Percentiles rank a stretch among this genome's conserved stretches.
phyloP scores from a whole-genome alignment of 1,140 invertebrate genomes.

The Drosophila saltans region DNA sequence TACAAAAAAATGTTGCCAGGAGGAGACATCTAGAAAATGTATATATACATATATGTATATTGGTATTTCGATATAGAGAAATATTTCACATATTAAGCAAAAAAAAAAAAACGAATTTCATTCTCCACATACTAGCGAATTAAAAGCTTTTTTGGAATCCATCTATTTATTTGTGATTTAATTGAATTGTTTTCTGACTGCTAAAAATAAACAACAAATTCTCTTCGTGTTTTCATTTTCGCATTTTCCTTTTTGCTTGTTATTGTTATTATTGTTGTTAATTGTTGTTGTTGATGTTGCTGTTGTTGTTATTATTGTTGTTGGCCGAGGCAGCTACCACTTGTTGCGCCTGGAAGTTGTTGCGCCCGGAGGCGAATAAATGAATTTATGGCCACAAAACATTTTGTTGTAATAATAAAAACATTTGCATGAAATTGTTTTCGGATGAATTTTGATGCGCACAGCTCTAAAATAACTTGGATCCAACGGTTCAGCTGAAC shows the following conservation, averaged over 20 bases:
- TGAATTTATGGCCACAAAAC: slow-evolving; percentile 28
- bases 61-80: slow-evolving; percentile 15
- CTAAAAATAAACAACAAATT: slow-evolving; percentile 72
- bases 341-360: slow-evolving; percentile 45
- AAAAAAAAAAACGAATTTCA: background rate
- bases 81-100: background rate
- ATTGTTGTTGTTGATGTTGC: slow-evolving; percentile 40
- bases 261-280: slow-evolving; percentile 30
- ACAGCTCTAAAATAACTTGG: too few species aligned
- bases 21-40: slow-evolving; percentile 12
- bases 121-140: slow-evolving; percentile 37
- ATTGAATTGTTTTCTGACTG: slow-evolving; percentile 68
- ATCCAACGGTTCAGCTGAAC: too few species aligned
- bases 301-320: slow-evolving; percentile 19
- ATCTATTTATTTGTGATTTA: slow-evolving; percentile 81
- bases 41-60: slow-evolving; percentile 6
- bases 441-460: slow-evolving; percentile 63
- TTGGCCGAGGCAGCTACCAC: slow-evolving; percentile 28
- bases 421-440: slow-evolving; percentile 57
- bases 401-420: slow-evolving; percentile 49
- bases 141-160: slow-evolving; percentile 66
- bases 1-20: slow-evolving; percentile 3
- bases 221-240: slow-evolving; percentile 38
- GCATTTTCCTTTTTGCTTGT: slow-evolving; percentile 19
- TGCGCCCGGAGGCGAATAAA: slow-evolving; percentile 7